Evolutionary conservation across 2,888 invertebrate genomes (phyloP).

Genomic region (Ferrisia virgata): DNA sequence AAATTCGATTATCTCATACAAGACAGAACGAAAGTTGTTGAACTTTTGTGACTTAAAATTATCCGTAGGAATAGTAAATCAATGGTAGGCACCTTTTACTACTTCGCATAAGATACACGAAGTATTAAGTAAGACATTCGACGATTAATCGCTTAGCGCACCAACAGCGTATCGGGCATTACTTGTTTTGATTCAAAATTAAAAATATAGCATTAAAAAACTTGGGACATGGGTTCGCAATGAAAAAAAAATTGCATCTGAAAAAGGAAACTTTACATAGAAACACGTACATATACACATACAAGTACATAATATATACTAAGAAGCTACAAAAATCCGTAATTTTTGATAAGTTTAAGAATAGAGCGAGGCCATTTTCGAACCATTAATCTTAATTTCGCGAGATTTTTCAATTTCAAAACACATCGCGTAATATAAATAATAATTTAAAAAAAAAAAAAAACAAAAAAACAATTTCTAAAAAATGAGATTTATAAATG

Average conservation of each 20-base stretch:
- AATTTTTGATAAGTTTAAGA: not conserved
- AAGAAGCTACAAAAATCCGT: conserved; percentile 1
- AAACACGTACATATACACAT: not conserved
- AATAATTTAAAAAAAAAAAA: not conserved
- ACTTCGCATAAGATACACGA: not conserved
- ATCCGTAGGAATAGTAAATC: not conserved
- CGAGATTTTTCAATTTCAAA: not conserved
- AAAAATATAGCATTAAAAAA: not conserved
- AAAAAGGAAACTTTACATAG: not conserved
- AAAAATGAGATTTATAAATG: not conserved
- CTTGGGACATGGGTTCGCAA: not conserved
- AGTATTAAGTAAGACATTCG: not conserved
- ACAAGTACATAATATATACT: not conserved
- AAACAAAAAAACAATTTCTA: not conserved
- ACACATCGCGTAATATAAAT: not conserved
- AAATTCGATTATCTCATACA: not conserved
- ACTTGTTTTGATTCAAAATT: not conserved
- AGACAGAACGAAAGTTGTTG: not conserved
- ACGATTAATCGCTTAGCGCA: not conserved
- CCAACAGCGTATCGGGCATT: not conserved
- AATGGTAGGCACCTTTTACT: not conserved
- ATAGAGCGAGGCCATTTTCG: not conserved
- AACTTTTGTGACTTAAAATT: not conserved
- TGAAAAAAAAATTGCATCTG: not conserved
- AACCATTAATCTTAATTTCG: not conserved